phyloP scores from a whole-genome alignment of 1,140 invertebrate genomes.

The Ceratosolen solmsi region DNA sequence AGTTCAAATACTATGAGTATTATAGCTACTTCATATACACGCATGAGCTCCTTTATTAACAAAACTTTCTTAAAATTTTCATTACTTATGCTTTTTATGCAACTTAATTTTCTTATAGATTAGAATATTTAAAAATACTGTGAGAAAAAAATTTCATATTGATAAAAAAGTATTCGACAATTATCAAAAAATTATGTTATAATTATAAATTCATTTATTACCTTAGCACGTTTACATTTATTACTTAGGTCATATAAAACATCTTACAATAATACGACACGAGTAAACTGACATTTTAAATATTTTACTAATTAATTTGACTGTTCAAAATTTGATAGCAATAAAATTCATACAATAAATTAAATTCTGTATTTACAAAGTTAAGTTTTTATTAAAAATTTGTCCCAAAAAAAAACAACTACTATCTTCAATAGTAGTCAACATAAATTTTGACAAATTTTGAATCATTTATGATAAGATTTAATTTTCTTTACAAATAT shows the following conservation, averaged over 20 bases:
- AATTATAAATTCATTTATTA: neutral
- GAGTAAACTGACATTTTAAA: neutral
- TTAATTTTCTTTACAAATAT: neutral
- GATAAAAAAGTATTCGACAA: neutral
- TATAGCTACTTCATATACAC: neutral
- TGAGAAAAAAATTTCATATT: neutral
- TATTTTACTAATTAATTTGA: neutral
- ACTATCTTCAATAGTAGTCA: neutral
- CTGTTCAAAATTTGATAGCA: neutral
- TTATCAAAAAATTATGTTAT: neutral
- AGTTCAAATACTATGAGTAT: neutral
- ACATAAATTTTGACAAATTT: neutral
- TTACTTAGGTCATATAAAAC: neutral
- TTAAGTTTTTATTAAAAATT: neutral
- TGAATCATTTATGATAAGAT: neutral
- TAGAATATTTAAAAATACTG: constrained; percentile 21
- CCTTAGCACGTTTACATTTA: neutral
- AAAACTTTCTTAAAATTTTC: constrained; percentile 13
- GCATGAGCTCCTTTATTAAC: constrained; percentile 1
- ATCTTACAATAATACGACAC: neutral
- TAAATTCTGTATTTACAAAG: neutral
- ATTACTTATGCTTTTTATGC: neutral
- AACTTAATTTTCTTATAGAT: neutral
- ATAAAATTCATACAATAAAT: neutral
- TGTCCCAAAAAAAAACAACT: too few relatives aligned